Conservation (phyloP, 2,113 vertebrate species). For the Catharus minimus region DNA sequence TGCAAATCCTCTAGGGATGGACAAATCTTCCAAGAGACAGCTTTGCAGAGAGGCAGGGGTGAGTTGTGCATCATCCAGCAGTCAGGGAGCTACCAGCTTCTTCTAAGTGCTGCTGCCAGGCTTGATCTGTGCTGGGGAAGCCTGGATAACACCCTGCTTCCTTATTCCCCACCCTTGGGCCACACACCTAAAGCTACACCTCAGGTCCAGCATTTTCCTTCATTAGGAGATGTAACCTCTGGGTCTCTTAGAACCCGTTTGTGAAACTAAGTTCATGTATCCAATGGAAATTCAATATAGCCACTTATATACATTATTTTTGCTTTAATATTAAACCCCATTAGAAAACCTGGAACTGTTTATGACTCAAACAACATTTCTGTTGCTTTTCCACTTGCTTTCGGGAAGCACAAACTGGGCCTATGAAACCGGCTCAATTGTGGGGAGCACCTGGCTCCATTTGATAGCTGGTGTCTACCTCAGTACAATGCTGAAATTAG, state of each 20-base stretch:
- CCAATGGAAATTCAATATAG: not conserved
- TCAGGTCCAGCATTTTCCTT: not conserved
- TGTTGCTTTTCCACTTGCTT: not conserved
- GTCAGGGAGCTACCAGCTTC: not conserved
- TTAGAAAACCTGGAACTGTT: not conserved
- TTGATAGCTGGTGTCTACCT: not conserved
- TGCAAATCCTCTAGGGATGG: not conserved
- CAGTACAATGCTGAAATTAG: not conserved
- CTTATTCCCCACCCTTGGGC: not conserved
- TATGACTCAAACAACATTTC: not conserved
- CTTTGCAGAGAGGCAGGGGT: not conserved
- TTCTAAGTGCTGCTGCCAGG: not conserved
- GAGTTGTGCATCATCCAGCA: not conserved
- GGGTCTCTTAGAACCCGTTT: not conserved
- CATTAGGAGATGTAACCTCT: not conserved
- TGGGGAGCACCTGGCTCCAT: not conserved
- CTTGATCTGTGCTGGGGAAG: not conserved
- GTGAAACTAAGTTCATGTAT: not conserved
- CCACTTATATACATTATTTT: not conserved
- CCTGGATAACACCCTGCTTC: not conserved
- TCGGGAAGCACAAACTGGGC: not conserved
- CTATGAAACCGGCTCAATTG: not conserved
- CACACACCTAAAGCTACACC: not conserved
- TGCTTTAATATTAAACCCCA: not conserved
- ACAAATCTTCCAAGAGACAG: not conserved